Evolutionary conservation across 2,113 vertebrate species (phyloP).

Genomic region (Talpa occidentalis): DNA sequence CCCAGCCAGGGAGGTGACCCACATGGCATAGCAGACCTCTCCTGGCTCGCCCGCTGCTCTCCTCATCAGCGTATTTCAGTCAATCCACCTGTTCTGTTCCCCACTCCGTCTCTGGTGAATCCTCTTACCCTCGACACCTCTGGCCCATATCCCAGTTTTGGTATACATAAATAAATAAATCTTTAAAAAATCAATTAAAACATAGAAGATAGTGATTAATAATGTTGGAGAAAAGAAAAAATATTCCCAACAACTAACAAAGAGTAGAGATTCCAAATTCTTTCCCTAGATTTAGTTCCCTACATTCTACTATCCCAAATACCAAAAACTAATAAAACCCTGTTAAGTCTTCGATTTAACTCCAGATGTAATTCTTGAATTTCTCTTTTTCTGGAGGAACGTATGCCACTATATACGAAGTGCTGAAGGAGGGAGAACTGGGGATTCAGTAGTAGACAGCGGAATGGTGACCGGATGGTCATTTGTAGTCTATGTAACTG

Average conservation of each 20-base stretch:
- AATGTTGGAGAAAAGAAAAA: background rate
- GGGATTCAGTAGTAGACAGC: background rate
- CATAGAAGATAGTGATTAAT: background rate
- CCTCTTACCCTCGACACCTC: no score
- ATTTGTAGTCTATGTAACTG: background rate
- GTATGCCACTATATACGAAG: background rate
- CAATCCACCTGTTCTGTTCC: no score
- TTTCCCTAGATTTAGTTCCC: background rate
- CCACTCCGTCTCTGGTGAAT: no score
- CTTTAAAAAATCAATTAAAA: slow-evolving; percentile 29
- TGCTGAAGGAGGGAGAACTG: background rate
- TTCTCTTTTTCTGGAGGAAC: background rate
- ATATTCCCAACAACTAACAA: background rate
- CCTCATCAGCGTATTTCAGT: no score
- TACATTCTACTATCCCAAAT: background rate
- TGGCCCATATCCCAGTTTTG: no score
- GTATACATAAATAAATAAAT: no score
- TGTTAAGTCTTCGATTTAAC: background rate
- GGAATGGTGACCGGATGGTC: background rate
- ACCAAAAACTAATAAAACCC: background rate
- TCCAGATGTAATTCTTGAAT: background rate
- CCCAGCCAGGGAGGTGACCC: no score
- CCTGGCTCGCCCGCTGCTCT: no score
- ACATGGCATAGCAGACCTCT: no score
- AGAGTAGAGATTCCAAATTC: background rate